These are phyloP conservation scores for Pachymerium ferrugineum DNA, from an alignment of 2,888 invertebrate genomes.

Conservation along the genomic window DNA sequence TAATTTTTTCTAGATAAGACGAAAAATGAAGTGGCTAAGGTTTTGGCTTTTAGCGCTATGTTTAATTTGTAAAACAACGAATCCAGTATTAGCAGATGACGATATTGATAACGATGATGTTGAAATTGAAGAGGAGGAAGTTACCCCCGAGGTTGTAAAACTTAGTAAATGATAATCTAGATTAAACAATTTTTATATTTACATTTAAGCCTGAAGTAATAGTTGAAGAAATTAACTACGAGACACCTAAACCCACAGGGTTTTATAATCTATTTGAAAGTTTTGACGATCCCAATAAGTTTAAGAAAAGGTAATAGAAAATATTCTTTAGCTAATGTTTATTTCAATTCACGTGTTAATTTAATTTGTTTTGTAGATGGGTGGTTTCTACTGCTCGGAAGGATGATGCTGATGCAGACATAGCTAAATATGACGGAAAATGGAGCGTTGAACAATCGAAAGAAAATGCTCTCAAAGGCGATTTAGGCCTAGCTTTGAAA, in stretches of 20 bases:
- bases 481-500: slow-evolving; percentile 80
- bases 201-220: not conserved
- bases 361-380: slow-evolving; percentile 56
- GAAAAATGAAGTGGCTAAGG: not conserved
- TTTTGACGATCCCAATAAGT: slow-evolving; percentile 70
- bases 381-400: slow-evolving; percentile 84
- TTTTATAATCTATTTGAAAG: slow-evolving; percentile 73
- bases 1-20: no score
- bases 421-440: slow-evolving; percentile 89
- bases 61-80: not conserved
- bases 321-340: slow-evolving; percentile 27
- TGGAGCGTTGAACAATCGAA: not conserved
- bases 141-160: not conserved
- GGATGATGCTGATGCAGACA: slow-evolving; percentile 73
- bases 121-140: not conserved
- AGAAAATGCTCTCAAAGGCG: slow-evolving; percentile 61
- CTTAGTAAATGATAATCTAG: not conserved
- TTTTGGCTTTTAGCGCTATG: not conserved
- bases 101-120: not conserved
- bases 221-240: slow-evolving; percentile 50
- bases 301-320: slow-evolving; percentile 55
- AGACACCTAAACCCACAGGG: slow-evolving; percentile 62
- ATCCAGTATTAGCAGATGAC: no score
- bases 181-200: not conserved
- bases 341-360: no score